Percentiles rank a stretch among this genome's conserved stretches.
phyloP scores from a whole-genome alignment of 2,113 vertebrate genomes.

The Trogon melanurus region DNA sequence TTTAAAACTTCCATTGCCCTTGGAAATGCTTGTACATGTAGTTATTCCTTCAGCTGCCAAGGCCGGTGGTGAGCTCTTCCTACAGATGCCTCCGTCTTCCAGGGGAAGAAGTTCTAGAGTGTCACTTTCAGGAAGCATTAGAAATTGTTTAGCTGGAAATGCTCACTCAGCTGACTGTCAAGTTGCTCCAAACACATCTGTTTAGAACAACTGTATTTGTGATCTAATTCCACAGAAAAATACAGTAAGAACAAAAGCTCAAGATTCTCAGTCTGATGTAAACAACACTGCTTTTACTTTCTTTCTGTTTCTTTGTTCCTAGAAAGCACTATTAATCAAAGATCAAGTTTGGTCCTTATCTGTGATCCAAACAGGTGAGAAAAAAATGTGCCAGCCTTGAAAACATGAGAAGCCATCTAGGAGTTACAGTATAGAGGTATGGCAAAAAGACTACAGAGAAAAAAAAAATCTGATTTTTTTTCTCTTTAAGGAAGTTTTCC shows the following conservation, averaged over 20 bases:
- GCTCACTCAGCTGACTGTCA: background rate
- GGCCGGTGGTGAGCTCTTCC: background rate
- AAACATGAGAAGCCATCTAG: background rate
- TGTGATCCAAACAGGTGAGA: background rate
- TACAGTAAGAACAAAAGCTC: background rate
- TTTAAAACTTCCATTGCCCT: background rate
- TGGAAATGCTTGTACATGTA: background rate
- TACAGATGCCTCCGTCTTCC: fast-evolving
- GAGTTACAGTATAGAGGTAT: background rate
- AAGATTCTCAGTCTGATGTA: background rate
- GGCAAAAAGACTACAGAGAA: background rate
- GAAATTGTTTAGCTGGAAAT: background rate
- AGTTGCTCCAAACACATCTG: background rate
- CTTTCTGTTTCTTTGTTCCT: background rate
- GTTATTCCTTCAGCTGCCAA: background rate
- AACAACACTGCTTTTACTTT: background rate
- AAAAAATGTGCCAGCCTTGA: background rate
- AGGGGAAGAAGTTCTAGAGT: background rate
- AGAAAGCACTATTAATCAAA: background rate
- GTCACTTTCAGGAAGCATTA: background rate
- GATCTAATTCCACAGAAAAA: background rate
- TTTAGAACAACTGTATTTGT: background rate
- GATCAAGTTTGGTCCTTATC: background rate
- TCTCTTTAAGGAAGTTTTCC: background rate
- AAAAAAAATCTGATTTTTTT: background rate